Conservation (phyloP, 1,140 invertebrate species). For the Lithobius niger region DNA sequence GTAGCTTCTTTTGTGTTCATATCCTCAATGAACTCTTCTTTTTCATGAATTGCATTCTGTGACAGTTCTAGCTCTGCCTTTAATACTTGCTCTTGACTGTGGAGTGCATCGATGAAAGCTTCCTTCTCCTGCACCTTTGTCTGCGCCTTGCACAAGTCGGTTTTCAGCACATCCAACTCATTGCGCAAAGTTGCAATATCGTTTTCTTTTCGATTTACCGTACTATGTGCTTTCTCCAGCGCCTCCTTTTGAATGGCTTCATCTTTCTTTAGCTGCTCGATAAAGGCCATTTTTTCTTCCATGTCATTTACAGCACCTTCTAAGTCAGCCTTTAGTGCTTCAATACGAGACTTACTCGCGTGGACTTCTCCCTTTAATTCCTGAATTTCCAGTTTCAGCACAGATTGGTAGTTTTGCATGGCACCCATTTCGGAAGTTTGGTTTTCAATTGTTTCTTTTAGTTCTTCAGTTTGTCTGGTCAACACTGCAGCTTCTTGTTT, state of each 20-base stretch:
- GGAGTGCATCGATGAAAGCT: background rate
- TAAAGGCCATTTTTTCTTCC: too few species aligned
- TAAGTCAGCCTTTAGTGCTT: background rate
- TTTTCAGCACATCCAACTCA: too few species aligned
- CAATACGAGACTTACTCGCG: background rate
- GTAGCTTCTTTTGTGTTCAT: too few species aligned
- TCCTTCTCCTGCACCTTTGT: too few species aligned
- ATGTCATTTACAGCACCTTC: background rate
- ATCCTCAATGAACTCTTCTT: too few species aligned
- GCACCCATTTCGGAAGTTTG: background rate
- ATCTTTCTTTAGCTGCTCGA: too few species aligned
- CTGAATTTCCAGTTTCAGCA: background rate
- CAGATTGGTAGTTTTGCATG: background rate
- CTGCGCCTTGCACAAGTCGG: too few species aligned
- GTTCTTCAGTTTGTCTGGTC: conserved; percentile 18
- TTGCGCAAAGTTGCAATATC: background rate
- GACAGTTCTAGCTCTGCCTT: too few species aligned
- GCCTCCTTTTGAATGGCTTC: too few species aligned
- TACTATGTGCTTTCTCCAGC: too few species aligned
- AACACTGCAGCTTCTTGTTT: conserved; percentile 18
- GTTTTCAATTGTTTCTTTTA: background rate
- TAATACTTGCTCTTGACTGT: too few species aligned
- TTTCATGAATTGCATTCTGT: too few species aligned
- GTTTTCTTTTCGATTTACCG: background rate
- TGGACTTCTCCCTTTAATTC: background rate